Evolutionary conservation across 2,888 invertebrate genomes (phyloP), one percentile per base, ranked within the genome.

Genomic region (Cryptophagus acutangulus): DNA sequence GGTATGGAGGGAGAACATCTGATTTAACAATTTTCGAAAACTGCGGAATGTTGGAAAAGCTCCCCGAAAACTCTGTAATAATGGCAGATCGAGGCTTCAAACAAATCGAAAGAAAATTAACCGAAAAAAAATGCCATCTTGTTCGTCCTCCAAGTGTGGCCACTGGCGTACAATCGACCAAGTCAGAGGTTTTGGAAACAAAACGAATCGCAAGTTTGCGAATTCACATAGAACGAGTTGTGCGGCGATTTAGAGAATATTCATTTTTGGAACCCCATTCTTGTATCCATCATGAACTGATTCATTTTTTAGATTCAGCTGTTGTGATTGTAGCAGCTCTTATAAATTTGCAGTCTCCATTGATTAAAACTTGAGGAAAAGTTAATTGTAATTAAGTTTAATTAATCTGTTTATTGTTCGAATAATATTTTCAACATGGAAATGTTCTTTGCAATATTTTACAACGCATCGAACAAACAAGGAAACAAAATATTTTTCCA

Each of bases 21-120:
- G 44, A 47, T 25, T 43, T 38, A 30, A 39, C 34, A 29, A 41
- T 44, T 17, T 30, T 33, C 3, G 38, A 45, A 37, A 28, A 45
- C 13, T 40, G 33, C 20, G 36, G 33, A 4, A 33, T 43, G 29
- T 31, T 48, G 17, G 33, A 41, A 13, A 15, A 28, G 4, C 16
- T 40, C 26, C 34, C 16, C 26, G 35, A 3, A 28, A 40, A 20
- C 9, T 6, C 20, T n/a, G 15, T 34, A 14, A 29, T 40, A n/a
- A 25, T 25, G 12, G 40, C 40, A 2, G 35, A 40, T 12, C 13
- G 40, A 4, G 34, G 40, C 8, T 40, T 40, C 28, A 20, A 20
- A 9, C 20, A 20, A 6, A 20, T 20, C 5, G 20, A 20, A 6
- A 9, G 6, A 5, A 20, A 5, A 6, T 9, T 20, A 5, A 6